These are phyloP conservation scores for Gymnoscelis rufifasciata DNA, from an alignment of 2,888 invertebrate species.

Conservation along the genomic window DNA sequence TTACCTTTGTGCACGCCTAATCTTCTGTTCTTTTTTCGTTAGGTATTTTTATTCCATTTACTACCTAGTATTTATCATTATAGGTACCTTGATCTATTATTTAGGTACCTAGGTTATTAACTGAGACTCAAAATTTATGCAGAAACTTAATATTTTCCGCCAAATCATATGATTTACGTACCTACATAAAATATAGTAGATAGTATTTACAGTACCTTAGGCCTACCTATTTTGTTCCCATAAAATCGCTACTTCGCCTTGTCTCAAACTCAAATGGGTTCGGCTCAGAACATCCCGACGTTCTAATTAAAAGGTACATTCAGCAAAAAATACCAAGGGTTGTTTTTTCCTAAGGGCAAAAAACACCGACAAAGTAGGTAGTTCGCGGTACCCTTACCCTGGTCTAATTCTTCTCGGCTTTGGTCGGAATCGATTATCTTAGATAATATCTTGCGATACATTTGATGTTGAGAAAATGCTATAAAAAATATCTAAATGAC, in stretches of 20 bases:
- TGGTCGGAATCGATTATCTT: conserved; percentile 52
- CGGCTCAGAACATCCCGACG: conserved; percentile 34
- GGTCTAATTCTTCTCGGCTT: conserved; percentile 47
- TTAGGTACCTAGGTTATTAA: too few species aligned
- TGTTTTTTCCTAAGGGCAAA: conserved; percentile 53
- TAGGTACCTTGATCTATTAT: too few species aligned
- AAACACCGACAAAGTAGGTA: conserved; percentile 66
- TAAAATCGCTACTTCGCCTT: conserved; percentile 1
- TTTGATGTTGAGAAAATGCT: conserved; percentile 15
- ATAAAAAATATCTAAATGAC: conserved; percentile 12
- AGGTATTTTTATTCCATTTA: too few species aligned
- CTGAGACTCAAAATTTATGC: too few species aligned
- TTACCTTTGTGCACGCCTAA: too few species aligned
- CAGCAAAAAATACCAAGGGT: conserved; percentile 62
- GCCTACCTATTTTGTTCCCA: not conserved
- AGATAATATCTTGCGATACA: conserved; percentile 29
- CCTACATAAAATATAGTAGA: too few species aligned
- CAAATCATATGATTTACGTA: too few species aligned
- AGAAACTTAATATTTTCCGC: too few species aligned
- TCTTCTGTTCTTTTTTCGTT: too few species aligned
- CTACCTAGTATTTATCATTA: too few species aligned
- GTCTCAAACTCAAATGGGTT: conserved; percentile 1
- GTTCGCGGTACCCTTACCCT: conserved; percentile 49
- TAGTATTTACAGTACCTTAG: too few species aligned
- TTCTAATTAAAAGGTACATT: conserved; percentile 70